phyloP scores from a whole-genome alignment of 1,140 invertebrate genomes.

The Bombus superbus region DNA sequence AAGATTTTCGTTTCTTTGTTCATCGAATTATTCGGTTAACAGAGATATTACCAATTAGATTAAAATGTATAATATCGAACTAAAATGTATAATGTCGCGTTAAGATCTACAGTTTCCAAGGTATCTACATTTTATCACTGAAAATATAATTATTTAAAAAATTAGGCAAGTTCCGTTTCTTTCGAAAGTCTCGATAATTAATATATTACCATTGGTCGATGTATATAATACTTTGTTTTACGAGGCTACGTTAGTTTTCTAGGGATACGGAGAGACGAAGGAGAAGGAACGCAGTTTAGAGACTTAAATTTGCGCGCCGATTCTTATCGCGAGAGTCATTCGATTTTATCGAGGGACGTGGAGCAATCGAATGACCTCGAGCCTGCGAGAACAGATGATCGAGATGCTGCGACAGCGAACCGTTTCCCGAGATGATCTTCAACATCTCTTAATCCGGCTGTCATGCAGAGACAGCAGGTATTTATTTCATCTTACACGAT shows the following conservation, averaged over 20 bases:
- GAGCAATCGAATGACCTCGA: conserved; percentile 40
- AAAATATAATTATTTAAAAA: not conserved
- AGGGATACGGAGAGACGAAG: not conserved
- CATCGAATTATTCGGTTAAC: not conserved
- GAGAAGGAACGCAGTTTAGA: not conserved
- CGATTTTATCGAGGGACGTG: conserved; percentile 1
- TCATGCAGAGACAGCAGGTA: conserved; percentile 63
- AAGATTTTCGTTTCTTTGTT: not conserved
- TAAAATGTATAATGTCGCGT: no score
- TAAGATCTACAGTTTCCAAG: not conserved
- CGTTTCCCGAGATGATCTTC: conserved; percentile 79
- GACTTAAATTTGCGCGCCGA: conserved; percentile 25
- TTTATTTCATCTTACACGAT: conserved; percentile 47
- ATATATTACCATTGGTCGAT: not conserved
- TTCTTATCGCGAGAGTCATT: not conserved
- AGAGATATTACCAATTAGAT: not conserved
- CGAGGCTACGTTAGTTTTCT: not conserved
- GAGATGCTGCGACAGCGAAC: conserved; percentile 70
- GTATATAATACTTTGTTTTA: no score
- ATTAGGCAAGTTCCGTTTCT: not conserved
- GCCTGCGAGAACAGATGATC: conserved; percentile 65
- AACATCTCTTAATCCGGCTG: conserved; percentile 75
- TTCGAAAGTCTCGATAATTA: not conserved
- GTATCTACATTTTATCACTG: not conserved
- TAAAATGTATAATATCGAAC: not conserved